Evolutionary conservation across 2,797 vertebrate genomes (phyloP), one percentile per base, ranked within the genome.

Genomic region (Xyrichtys novacula): DNA sequence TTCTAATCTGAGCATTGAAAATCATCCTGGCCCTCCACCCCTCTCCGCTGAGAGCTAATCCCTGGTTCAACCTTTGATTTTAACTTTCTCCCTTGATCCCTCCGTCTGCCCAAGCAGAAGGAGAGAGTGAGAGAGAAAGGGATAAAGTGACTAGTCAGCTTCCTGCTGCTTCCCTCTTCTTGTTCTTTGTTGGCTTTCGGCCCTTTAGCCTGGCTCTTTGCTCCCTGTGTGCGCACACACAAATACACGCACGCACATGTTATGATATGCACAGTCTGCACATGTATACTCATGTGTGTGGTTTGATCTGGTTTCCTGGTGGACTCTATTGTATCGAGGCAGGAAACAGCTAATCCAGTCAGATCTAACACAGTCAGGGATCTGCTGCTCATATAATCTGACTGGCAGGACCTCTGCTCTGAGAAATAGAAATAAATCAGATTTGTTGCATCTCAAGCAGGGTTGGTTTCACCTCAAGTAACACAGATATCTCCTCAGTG

Each of bases 291-390:
- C 11, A 38, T 69, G 60, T 73, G 77, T 71, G 83, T 65, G 83
- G 84, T 80, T 87, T 90, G 84, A 88, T 90, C 80, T 89, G 80
- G 80, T 81, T 80, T 85, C 88, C 86, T 78, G 85, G 74, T 85
- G 87, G 43, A 86, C 43, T 71, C 80, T 32, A 80, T 91, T 91
- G 85, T 90, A 81, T 71, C 57, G 10, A 59, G 71, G 85, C 87
- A 92, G 90, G 89, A 90, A 91, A 87, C 76, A 29, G 80, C 78
- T 91, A 90, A 92, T 92, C 89, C 86, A 70, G 75, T 80, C 76
- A 71, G 73, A 83, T 84, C 86, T 61, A 65, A 40, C 77, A 19
- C 83, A 80, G 82, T 58, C 72, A 78, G 84, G 71, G 79, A 82
- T 57, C 83, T 78, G 80, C 56, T 65, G 80, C 55, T 82, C 71